A percentile compares a stretch with the other conserved stretches of the same genome.
Evolutionary conservation across 2,888 invertebrate species (phyloP).

Genomic region (Pseudanteris insignis): DNA sequence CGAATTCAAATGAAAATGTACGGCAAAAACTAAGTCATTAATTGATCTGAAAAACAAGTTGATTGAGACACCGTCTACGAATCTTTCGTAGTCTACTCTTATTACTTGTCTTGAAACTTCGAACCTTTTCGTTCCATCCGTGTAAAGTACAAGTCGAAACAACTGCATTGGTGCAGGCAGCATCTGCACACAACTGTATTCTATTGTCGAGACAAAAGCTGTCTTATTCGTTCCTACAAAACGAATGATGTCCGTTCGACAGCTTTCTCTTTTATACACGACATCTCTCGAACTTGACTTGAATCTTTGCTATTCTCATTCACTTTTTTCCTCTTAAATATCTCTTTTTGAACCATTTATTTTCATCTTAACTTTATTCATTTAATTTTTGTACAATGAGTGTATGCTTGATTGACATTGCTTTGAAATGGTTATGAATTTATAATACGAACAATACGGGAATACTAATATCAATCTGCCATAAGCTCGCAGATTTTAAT

Average conservation of each 20-base stretch:
- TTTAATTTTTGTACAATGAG: too few relatives aligned
- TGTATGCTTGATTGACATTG: too few relatives aligned
- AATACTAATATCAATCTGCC: too few relatives aligned
- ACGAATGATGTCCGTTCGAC: constrained; percentile 44
- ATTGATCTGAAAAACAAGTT: constrained; percentile 54
- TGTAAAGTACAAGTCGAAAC: constrained; percentile 37
- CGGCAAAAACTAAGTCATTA: too few relatives aligned
- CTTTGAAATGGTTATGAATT: too few relatives aligned
- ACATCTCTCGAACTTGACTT: constrained; percentile 29
- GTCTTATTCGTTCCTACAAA: constrained; percentile 42
- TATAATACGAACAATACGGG: too few relatives aligned
- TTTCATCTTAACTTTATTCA: too few relatives aligned
- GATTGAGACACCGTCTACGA: constrained; percentile 54
- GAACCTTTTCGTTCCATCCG: constrained; percentile 41
- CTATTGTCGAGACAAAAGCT: constrained; percentile 39
- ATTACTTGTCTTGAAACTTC: constrained; percentile 34
- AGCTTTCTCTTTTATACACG: constrained; percentile 32
- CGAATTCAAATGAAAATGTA: too few relatives aligned
- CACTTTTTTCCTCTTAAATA: constrained; percentile 1
- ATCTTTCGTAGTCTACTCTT: constrained; percentile 26
- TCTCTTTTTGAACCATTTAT: constrained; percentile 8
- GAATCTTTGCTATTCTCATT: constrained; percentile 4
- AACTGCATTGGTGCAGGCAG: constrained; percentile 38
- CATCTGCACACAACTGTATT: constrained; percentile 49
- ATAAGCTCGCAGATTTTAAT: too few relatives aligned